Evolutionary conservation across 64 coral and sea anemone genomes (phyloP).

Genomic region (Dendronephthya gigantea): DNA sequence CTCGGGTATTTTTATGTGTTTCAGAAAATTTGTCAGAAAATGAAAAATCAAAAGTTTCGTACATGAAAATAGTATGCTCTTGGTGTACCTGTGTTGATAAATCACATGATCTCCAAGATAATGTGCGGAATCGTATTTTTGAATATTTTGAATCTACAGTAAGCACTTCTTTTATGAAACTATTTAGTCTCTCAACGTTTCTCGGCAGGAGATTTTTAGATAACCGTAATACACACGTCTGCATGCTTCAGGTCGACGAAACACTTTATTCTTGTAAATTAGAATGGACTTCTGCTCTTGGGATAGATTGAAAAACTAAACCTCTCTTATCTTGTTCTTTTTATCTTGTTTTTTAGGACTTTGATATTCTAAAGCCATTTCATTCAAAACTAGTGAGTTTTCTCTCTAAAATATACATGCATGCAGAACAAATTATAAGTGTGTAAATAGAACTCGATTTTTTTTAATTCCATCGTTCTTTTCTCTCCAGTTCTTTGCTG

Average conservation of each 20-base stretch:
- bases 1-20: neutral
- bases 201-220: neutral
- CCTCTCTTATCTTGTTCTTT: neutral
- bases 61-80: neutral
- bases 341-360: neutral
- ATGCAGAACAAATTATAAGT: neutral
- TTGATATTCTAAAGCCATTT: neutral
- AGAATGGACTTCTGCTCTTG: too few relatives aligned
- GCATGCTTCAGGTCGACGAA: neutral
- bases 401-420: too few relatives aligned
- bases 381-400: neutral
- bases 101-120: neutral
- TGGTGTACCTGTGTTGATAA: neutral
- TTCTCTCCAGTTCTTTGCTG: neutral
- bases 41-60: neutral
- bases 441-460: too few relatives aligned
- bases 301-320: neutral
- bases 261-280: neutral
- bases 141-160: neutral
- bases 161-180: neutral
- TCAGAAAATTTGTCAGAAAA: neutral
- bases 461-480: neutral
- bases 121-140: neutral
- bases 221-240: neutral
- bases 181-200: too few relatives aligned